phyloP scores from a whole-genome alignment of 1,140 invertebrate species.

The Vanessa tameamea region DNA sequence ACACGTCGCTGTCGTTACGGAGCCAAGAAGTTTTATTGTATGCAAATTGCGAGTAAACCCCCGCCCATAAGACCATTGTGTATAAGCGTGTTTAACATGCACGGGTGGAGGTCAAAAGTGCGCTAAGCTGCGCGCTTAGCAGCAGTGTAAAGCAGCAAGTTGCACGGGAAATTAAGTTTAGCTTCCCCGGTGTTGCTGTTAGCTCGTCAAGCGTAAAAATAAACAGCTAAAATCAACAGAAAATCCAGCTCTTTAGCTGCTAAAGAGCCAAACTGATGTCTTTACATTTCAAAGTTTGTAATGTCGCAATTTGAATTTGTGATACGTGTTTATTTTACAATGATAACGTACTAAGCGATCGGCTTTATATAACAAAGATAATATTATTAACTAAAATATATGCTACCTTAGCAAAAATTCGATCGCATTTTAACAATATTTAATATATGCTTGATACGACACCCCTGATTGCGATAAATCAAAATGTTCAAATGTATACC shows the following conservation, averaged over 20 bases:
- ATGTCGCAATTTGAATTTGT: neutral
- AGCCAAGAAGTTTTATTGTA: neutral
- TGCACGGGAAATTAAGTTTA: slow-evolving; percentile 14
- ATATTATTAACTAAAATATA: no score
- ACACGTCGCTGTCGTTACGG: no score
- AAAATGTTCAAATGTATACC: no score
- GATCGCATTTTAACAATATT: no score
- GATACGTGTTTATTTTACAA: neutral
- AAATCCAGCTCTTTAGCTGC: slow-evolving; percentile 1
- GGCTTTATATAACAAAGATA: no score
- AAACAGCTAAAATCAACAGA: slow-evolving; percentile 18
- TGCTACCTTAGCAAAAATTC: no score
- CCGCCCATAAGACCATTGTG: neutral
- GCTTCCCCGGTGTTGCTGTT: neutral
- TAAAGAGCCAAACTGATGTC: neutral
- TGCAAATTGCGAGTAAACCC: neutral
- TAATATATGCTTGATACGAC: no score
- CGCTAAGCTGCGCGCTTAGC: neutral
- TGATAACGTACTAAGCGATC: no score
- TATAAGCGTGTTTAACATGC: neutral
- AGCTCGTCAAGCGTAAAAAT: slow-evolving; percentile 4
- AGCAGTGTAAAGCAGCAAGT: slow-evolving; percentile 4
- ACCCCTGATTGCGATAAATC: no score
- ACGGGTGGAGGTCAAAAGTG: slow-evolving; percentile 3
- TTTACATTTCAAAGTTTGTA: slow-evolving; percentile 6